Evolutionary conservation across 2,797 vertebrate species (phyloP), one percentile per base, ranked within the genome.

Genomic region (Brotula barbata): DNA sequence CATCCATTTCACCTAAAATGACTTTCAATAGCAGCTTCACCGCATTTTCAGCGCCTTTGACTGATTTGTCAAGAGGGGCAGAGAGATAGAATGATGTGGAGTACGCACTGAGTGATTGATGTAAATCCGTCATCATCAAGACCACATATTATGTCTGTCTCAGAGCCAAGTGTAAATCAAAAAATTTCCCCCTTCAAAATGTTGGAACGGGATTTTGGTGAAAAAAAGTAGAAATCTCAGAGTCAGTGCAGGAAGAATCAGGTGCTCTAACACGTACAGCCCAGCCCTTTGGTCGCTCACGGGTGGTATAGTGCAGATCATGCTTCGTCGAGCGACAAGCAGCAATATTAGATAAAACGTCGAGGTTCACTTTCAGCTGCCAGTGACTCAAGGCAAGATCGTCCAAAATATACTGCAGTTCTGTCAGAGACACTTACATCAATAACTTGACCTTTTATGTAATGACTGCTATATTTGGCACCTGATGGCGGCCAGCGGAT

Each of bases 141-240:
- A 69, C 47, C 16, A 53, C 48, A 7, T 42, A 72, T 68, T 45
- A 69, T 31, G 36, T 78, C 64, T 72, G 23, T 64, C 40, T 36
- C 25, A 37, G 11, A 46, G 49, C 47, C 50, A 79, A 58, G 43
- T 23, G 19, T 37, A 71, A 79, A 68, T 70, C 65, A 54, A 68
- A 70, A 63, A 65, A 61, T 58, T 20, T 22, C 19, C 46, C 39
- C 12, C 33, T 37, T 54, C 36, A 52, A 31, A 58, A 34, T 33
- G 28, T 33, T 45, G 43, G 48, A 33, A 17, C 10, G 36, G 31
- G 54, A 68, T 69, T 71, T 40, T 41, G 49, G 61, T 55, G 36
- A 63, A 72, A n/a, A n/a, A n/a, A 61, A 61, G 19, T 53, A 20
- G 5, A 60, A 45, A 73, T 61, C 25, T 31, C 42, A 2, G 33